phyloP scores from a whole-genome alignment of 1,140 invertebrate species.

The Drosophila suzukii region DNA sequence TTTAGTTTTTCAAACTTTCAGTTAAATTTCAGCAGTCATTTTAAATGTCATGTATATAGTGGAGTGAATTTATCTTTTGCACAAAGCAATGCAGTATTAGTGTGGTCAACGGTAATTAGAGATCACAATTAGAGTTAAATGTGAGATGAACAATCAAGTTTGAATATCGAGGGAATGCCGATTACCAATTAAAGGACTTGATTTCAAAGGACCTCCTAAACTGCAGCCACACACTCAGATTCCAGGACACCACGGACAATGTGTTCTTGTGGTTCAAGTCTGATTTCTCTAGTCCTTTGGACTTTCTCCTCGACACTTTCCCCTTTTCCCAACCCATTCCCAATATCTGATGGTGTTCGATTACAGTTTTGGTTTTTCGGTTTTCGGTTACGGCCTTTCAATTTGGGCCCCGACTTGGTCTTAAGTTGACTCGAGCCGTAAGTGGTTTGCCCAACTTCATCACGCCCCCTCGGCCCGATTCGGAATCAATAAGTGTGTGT shows the following conservation, averaged over 20 bases:
- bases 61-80: neutral
- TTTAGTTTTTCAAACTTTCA: neutral
- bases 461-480: neutral
- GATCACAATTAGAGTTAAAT: neutral
- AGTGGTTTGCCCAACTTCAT: too few species aligned
- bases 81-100: neutral
- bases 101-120: neutral
- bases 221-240: conserved; percentile 4
- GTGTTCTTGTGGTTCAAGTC: conserved; percentile 13
- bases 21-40: neutral
- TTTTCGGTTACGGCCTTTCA: conserved; percentile 52
- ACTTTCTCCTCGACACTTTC: neutral
- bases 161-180: neutral
- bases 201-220: neutral
- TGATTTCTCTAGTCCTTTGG: neutral
- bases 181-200: neutral
- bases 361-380: conserved; percentile 54
- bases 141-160: neutral
- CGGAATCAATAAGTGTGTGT: conserved; percentile 72
- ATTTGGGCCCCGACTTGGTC: conserved; percentile 37
- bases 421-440: conserved; percentile 26
- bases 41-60: neutral
- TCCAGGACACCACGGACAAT: conserved; percentile 26
- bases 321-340: neutral
- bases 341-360: conserved; percentile 25